Conservation (phyloP, 2,797 vertebrate species). For the Takifugu rubripes region DNA sequence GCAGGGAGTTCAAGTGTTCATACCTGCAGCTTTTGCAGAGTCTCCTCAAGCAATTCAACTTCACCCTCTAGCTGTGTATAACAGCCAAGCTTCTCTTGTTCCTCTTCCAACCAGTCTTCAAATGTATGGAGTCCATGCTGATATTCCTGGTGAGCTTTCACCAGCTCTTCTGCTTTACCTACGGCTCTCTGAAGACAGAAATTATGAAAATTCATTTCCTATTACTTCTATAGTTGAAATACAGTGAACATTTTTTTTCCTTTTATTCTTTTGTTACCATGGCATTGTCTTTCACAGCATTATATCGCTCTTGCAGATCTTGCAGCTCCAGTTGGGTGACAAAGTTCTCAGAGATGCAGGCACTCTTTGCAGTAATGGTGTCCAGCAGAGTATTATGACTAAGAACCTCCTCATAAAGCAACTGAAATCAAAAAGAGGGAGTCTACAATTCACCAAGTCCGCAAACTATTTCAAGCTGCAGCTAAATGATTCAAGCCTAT, state of each 20-base stretch:
- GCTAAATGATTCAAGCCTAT: neutral
- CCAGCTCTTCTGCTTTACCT: slow-evolving; percentile 83
- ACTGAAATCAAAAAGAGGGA: slow-evolving; percentile 60
- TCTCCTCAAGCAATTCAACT: slow-evolving; percentile 81
- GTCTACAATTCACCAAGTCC: neutral
- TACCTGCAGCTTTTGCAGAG: slow-evolving; percentile 87
- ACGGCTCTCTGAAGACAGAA: slow-evolving; percentile 78
- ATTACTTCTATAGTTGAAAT: too few relatives aligned
- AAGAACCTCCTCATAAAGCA: slow-evolving; percentile 90
- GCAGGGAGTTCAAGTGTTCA: neutral
- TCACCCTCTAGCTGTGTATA: slow-evolving; percentile 87
- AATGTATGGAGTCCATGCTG: slow-evolving; percentile 86
- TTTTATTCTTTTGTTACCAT: slow-evolving; percentile 72
- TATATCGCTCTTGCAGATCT: slow-evolving; percentile 88
- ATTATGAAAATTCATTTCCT: neutral
- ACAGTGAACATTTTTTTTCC: neutral
- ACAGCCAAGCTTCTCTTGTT: slow-evolving; percentile 84
- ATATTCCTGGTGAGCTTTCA: slow-evolving; percentile 88
- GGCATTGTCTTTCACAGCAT: slow-evolving; percentile 79
- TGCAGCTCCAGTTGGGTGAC: slow-evolving; percentile 89
- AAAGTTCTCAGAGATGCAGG: slow-evolving; percentile 86
- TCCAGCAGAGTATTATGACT: slow-evolving; percentile 85
- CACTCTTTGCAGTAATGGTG: slow-evolving; percentile 86
- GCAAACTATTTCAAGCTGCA: neutral
- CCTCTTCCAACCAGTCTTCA: slow-evolving; percentile 89